phyloP scores from a whole-genome alignment of 53 echinoderm and acorn worm species.

The Antedon mediterranea region DNA sequence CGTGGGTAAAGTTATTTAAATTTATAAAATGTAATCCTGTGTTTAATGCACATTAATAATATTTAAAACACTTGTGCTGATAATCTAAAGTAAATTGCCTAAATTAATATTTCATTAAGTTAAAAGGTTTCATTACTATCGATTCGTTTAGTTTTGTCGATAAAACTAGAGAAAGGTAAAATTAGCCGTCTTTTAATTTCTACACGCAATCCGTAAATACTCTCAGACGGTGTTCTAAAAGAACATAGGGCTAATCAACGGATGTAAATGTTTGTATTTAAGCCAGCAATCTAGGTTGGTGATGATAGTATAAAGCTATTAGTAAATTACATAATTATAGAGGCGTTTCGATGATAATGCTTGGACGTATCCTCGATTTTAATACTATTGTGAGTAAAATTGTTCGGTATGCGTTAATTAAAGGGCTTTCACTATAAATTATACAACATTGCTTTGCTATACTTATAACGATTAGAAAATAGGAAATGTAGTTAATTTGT shows the following conservation, averaged over 20 bases:
- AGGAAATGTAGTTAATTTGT: too few species aligned
- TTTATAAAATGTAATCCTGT: too few species aligned
- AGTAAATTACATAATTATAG: not conserved
- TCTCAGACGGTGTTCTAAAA: not conserved
- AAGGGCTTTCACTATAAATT: too few species aligned
- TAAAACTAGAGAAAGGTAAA: too few species aligned
- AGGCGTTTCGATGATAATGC: not conserved
- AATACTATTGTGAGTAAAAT: too few species aligned
- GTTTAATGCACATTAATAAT: too few species aligned
- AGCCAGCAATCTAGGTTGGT: not conserved
- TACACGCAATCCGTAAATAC: not conserved
- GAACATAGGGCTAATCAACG: not conserved
- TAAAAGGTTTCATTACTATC: not conserved
- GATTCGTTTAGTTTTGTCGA: not conserved
- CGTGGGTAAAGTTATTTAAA: too few species aligned
- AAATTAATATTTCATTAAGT: not conserved
- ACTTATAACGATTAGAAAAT: too few species aligned
- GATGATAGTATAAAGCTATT: not conserved
- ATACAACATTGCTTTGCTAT: too few species aligned
- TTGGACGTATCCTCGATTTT: too few species aligned
- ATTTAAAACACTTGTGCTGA: not conserved
- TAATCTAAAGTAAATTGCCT: not conserved
- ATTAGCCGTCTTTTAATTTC: not conserved
- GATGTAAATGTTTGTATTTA: not conserved
- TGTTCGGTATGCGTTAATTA: too few species aligned